A percentile compares a stretch with the other conserved stretches of the same genome.
These are phyloP conservation scores for Haemorhous mexicanus DNA, from an alignment of 2,113 vertebrate genomes.

Conservation along the genomic window DNA sequence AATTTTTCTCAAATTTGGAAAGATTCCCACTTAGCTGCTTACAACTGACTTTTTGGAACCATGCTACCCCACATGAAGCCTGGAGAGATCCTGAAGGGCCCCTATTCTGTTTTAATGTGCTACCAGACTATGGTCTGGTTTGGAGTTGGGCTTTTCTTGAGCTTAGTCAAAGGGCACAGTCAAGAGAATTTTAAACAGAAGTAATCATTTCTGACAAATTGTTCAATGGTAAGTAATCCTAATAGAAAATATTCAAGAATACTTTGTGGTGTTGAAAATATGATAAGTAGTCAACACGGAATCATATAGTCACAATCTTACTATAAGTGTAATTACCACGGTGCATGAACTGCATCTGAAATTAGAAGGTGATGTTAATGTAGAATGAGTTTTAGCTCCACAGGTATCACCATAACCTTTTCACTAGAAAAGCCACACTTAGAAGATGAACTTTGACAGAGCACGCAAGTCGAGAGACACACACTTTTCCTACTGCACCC, in stretches of 20 bases:
- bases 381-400: not conserved
- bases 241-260: not conserved
- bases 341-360: not conserved
- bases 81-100: not conserved
- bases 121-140: not conserved
- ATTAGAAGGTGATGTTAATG: not conserved
- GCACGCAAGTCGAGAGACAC: rapidly evolving
- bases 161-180: not conserved
- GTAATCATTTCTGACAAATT: not conserved
- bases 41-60: not conserved
- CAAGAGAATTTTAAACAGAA: not conserved
- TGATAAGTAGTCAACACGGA: not conserved
- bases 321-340: not conserved
- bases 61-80: not conserved
- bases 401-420: not conserved
- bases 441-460: not conserved
- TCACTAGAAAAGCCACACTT: not conserved
- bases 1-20: not conserved
- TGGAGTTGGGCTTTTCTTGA: not conserved
- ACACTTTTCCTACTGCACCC: not conserved
- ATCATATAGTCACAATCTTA: not conserved
- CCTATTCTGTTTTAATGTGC: not conserved
- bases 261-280: not conserved
- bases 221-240: not conserved
- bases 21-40: not conserved